phyloP scores from a whole-genome alignment of 35 echinoderm and acorn worm genomes.

The Apostichopus californicus region DNA sequence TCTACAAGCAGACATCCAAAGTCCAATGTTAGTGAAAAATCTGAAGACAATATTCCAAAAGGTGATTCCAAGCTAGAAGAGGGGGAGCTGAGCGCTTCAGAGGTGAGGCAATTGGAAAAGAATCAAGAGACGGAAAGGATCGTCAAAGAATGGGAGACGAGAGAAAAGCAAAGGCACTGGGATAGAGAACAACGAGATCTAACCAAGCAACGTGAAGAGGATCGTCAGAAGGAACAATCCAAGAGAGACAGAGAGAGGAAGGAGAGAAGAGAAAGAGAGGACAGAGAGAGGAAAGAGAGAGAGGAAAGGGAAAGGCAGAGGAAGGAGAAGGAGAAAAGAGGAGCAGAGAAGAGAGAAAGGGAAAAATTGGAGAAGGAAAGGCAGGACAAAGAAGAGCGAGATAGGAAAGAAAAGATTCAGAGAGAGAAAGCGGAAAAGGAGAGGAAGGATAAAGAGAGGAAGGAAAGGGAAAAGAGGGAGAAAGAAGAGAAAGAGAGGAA shows the following conservation, averaged over 20 bases:
- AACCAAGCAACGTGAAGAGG: not conserved
- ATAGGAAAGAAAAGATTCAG: not conserved
- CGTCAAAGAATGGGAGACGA: not conserved
- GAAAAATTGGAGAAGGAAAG: slow-evolving; percentile 12
- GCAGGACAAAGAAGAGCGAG: not conserved
- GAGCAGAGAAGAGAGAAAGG: slow-evolving; percentile 6
- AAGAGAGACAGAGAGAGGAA: not conserved
- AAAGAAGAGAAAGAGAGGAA: not conserved
- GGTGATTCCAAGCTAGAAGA: not conserved
- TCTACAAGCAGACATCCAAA: not conserved
- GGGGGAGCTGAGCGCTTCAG: slow-evolving; percentile 12
- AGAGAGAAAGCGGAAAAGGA: slow-evolving; percentile 8
- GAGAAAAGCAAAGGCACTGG: not conserved
- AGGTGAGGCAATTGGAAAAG: slow-evolving; percentile 6
- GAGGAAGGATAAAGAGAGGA: not conserved
- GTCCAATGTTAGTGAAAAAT: not conserved
- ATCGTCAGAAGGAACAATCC: not conserved
- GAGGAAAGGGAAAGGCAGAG: not conserved
- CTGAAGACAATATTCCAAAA: not conserved
- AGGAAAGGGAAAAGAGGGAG: slow-evolving; percentile 12
- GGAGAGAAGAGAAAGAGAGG: not conserved
- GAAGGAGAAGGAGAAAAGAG: not conserved
- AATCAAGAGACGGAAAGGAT: slow-evolving; percentile 24
- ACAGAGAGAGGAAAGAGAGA: not conserved
- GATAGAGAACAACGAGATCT: not conserved